These are phyloP conservation scores for Copidosoma aretas DNA, from an alignment of 2,888 invertebrate species.

Conservation along the genomic window DNA sequence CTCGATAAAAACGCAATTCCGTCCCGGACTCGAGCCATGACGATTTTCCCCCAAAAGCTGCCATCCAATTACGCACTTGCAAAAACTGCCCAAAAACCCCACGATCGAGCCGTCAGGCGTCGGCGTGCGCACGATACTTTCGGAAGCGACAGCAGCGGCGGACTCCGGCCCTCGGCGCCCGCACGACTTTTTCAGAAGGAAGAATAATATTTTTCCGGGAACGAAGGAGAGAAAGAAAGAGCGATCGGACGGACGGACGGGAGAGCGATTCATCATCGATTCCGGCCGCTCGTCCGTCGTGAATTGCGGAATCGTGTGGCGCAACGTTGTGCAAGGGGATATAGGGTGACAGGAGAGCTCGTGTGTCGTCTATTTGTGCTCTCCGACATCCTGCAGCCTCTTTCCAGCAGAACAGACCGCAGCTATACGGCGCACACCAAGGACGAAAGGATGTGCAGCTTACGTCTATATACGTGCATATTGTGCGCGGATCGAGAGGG, in stretches of 20 bases:
- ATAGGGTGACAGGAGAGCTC: slow-evolving; percentile 6
- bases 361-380: too few species aligned
- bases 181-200: not conserved
- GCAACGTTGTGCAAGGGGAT: too few species aligned
- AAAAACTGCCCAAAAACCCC: not conserved
- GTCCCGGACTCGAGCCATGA: too few species aligned
- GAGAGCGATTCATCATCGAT: slow-evolving; percentile 36
- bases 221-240: not conserved
- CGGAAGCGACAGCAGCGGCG: slow-evolving; percentile 11
- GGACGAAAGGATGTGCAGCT: too few species aligned
- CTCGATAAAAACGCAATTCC: too few species aligned
- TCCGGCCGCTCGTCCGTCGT: slow-evolving; percentile 11
- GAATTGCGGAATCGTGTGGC: slow-evolving; percentile 31
- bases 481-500: slow-evolving; percentile 28
- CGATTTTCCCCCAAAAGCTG: too few species aligned
- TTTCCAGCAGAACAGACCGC: too few species aligned
- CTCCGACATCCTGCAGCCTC: too few species aligned
- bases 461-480: not conserved
- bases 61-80: too few species aligned
- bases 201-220: slow-evolving; percentile 33
- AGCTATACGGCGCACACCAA: too few species aligned
- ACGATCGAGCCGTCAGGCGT: not conserved
- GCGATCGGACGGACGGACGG: too few species aligned
- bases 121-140: slow-evolving; percentile 9
- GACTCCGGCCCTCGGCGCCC: not conserved